Base-by-base conservation (phyloP, 2,113 vertebrate genomes). In the Parus major region DNA sequence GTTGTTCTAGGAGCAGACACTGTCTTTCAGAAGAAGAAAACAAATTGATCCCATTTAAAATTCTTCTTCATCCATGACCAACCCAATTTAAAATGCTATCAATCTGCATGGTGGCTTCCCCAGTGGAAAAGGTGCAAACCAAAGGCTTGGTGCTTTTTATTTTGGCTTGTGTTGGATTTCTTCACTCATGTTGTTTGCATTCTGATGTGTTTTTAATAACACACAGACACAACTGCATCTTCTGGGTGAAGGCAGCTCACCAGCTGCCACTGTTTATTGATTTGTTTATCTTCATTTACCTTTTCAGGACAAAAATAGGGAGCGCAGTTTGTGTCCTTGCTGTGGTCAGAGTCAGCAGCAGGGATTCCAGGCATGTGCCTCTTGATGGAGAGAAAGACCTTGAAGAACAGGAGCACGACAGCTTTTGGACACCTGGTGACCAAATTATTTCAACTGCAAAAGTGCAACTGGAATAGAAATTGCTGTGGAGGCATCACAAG, bases 271-370 rank as follows among this genome's bases (percentile, higher is more conserved):
- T 36, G 36, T 61, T 89, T 63, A 86, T 96, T 85, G 66, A 91
- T 94, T 80, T 79, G 72, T 92, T 96, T 73, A 71, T 95, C 91
- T 96, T 82, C 78, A 90, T 95, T 96, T 96, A 92, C 86, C 41
- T 89, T 80, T 65, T 20, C 61, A 64, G 57, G 49, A 92, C 39
- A 44, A 18, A 18, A 59, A 5, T 11, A 36, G 24, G 52, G 52
- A 92, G 41, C 28, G 72, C 50, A 85, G 52, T 87, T 61, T 70
- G 50, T 56, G 85, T 90, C 66, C 66, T 88, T 92, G 59, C 76
- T 55, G 44, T 31, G 61, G 81, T 50, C 59, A 77, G 41, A 94
- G 60, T 53, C 69, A 81, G 53, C 41, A 69, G 63, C 75, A 84
- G 70, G 69, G 36, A 72, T 76, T 86, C 66, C 27, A 86, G 36